Evolutionary conservation across 1,140 invertebrate species (phyloP).

Genomic region (Plodia interpunctella): DNA sequence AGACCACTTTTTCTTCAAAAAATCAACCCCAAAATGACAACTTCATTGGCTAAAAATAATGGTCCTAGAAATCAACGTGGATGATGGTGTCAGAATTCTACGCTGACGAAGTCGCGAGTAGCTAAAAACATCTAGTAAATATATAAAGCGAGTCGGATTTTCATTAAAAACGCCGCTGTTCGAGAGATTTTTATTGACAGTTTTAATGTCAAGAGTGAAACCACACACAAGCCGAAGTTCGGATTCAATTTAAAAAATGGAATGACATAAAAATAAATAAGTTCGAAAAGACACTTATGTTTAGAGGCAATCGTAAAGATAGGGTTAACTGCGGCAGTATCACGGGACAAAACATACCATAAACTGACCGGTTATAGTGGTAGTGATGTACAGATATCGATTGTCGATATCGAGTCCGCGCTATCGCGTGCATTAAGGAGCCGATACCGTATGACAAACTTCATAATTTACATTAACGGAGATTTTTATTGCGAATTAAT

Average conservation of each 20-base stretch:
- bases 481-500: conserved; percentile 13
- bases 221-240: conserved; percentile 64
- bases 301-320: conserved; percentile 73
- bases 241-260: conserved; percentile 74
- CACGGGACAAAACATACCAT: conserved; percentile 71
- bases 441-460: conserved; percentile 11
- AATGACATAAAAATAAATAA: conserved; percentile 76
- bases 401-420: conserved; percentile 5
- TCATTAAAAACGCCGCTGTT: conserved; percentile 63
- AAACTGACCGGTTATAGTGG: conserved; percentile 59
- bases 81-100: too few species aligned
- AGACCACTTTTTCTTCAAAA: too few species aligned
- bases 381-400: conserved; percentile 39
- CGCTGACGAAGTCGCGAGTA: too few species aligned
- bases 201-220: conserved; percentile 57
- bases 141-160: conserved; percentile 57
- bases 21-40: too few species aligned
- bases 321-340: conserved; percentile 71
- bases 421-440: conserved; percentile 7
- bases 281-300: conserved; percentile 72
- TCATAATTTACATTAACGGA: conserved; percentile 5
- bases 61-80: too few species aligned
- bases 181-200: conserved; percentile 66
- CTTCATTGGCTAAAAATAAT: too few species aligned
- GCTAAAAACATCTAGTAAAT: too few species aligned